Percentiles rank a stretch among this genome's conserved stretches.
Evolutionary conservation across 1,140 invertebrate genomes (phyloP).

Genomic region (Melipona quadrifasciata): DNA sequence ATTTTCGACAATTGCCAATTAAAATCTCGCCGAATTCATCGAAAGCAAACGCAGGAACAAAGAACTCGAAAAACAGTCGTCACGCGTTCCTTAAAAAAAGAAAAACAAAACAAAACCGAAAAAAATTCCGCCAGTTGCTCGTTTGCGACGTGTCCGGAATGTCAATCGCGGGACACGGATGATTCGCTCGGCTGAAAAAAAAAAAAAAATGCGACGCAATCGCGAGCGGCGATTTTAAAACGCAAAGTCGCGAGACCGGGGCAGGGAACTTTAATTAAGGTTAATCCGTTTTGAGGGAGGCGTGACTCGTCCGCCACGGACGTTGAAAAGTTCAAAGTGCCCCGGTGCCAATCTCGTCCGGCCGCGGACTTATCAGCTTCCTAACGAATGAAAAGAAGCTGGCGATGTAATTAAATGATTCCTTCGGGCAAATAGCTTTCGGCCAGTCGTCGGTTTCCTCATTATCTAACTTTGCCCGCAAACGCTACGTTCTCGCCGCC

Average conservation of each 20-base stretch:
- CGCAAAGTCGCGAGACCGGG: neutral
- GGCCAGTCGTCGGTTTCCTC: slow-evolving; percentile 10
- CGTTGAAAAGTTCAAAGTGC: slow-evolving; percentile 35
- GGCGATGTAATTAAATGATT: slow-evolving; percentile 51
- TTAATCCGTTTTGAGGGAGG: slow-evolving; percentile 16
- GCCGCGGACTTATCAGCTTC: neutral
- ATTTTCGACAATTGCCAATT: slow-evolving; percentile 5
- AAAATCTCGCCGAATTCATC: neutral
- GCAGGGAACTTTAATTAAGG: slow-evolving; percentile 44
- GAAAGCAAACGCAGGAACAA: neutral
- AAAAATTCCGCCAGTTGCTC: neutral
- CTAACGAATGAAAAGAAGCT: slow-evolving; percentile 32
- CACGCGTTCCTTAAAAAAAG: neutral
- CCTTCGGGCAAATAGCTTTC: slow-evolving; percentile 38
- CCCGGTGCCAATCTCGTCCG: slow-evolving; percentile 16
- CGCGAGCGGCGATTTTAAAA: neutral
- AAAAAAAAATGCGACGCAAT: neutral
- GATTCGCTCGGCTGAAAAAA: neutral
- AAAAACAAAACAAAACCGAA: neutral
- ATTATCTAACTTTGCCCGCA: slow-evolving; percentile 28
- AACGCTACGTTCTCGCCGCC: neutral
- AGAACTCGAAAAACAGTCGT: neutral
- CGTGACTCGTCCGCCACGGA: neutral
- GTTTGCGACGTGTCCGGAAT: neutral
- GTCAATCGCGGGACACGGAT: neutral